phyloP scores from a whole-genome alignment of 2,888 invertebrate species.

The Thumatha senex region DNA sequence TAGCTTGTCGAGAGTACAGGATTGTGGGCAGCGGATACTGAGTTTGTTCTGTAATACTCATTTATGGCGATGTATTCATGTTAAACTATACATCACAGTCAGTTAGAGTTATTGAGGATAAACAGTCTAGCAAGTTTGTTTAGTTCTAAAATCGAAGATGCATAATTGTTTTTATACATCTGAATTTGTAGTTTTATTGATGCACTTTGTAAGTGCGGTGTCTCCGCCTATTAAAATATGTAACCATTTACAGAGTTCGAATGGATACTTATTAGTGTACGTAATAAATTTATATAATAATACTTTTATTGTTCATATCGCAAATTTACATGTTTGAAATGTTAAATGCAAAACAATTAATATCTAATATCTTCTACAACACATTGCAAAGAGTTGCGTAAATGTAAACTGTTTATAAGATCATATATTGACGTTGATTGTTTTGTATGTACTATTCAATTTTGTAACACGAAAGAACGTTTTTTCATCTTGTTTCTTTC shows the following conservation, averaged over 20 bases:
- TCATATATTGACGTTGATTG: conserved; percentile 18
- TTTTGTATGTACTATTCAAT: conserved; percentile 26
- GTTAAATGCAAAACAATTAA: conserved; percentile 31
- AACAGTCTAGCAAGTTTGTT: conserved; percentile 64
- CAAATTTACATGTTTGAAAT: conserved; percentile 37
- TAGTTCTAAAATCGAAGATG: conserved; percentile 74
- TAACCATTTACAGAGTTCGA: conserved; percentile 75
- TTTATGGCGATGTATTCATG: conserved; percentile 54
- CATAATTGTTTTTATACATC: conserved; percentile 79
- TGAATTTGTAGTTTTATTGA: conserved; percentile 79
- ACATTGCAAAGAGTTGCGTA: conserved; percentile 12
- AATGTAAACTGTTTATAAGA: not conserved
- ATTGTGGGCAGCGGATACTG: conserved; percentile 43
- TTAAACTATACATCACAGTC: conserved; percentile 73
- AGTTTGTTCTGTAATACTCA: conserved; percentile 66
- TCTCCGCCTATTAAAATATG: conserved; percentile 82
- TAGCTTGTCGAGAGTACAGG: conserved; percentile 23
- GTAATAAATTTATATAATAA: conserved; percentile 72
- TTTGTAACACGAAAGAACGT: conserved; percentile 21
- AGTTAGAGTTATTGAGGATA: conserved; percentile 54
- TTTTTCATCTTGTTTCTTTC: conserved; percentile 28
- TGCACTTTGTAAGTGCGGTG: conserved; percentile 80
- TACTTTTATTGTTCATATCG: conserved; percentile 67
- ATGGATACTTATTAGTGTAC: conserved; percentile 80
- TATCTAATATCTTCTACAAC: conserved; percentile 6